Evolutionary conservation across 2,113 vertebrate genomes (phyloP).

Genomic region (Hippocampus abdominalis): DNA sequence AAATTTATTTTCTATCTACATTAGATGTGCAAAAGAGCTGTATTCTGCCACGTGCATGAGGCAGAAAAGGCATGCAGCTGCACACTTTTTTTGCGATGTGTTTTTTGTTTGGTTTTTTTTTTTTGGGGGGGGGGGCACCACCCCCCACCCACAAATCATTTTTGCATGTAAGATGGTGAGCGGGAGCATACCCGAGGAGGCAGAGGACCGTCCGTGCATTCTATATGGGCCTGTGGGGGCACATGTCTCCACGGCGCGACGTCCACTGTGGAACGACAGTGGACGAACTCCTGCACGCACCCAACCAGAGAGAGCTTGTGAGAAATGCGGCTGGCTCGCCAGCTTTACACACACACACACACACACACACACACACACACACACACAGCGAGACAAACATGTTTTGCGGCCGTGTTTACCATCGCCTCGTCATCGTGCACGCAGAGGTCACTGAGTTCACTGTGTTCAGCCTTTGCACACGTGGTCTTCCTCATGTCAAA

Average conservation of each 20-base stretch:
- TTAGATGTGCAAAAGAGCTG: too few species aligned
- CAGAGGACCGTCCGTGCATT: slow-evolving; percentile 60
- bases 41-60: too few species aligned
- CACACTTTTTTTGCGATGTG: too few species aligned
- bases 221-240: slow-evolving; percentile 47
- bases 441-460: slow-evolving; percentile 73
- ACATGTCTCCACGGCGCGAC: slow-evolving; percentile 70
- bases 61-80: too few species aligned
- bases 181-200: neutral
- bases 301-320: neutral
- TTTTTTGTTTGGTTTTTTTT: too few species aligned
- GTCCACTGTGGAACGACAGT: slow-evolving; percentile 75
- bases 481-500: slow-evolving; percentile 80
- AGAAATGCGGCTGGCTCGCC: too few species aligned
- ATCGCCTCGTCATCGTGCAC: slow-evolving; percentile 30
- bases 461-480: slow-evolving; percentile 78
- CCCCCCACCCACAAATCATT: too few species aligned
- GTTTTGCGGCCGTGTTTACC: slow-evolving; percentile 65
- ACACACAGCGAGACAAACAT: neutral
- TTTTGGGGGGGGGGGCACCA: too few species aligned
- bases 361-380: neutral
- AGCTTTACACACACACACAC: neutral
- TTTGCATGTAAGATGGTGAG: too few species aligned
- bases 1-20: too few species aligned
- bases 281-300: slow-evolving; percentile 63